phyloP scores from a whole-genome alignment of 2,888 invertebrate species.

The Oxytorus armatus region DNA sequence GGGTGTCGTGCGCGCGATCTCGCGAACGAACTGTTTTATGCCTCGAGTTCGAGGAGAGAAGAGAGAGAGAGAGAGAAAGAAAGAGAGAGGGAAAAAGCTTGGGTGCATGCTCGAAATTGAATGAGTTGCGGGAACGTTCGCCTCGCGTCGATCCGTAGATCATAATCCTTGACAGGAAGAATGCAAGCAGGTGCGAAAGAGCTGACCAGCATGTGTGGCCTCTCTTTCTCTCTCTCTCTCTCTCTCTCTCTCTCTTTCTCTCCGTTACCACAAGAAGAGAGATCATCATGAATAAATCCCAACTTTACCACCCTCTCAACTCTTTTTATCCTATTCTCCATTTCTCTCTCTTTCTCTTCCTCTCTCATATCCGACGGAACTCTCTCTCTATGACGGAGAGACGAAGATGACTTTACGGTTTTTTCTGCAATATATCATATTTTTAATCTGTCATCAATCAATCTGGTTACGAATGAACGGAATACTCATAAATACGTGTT shows the following conservation, averaged over 20 bases:
- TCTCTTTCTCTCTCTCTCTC: slow-evolving; percentile 38
- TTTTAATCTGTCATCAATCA: background rate
- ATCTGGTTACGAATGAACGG: background rate
- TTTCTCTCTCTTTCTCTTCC: slow-evolving; percentile 2
- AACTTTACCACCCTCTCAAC: slow-evolving; percentile 56
- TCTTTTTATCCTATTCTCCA: slow-evolving; percentile 18
- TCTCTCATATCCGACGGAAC: background rate
- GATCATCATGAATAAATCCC: slow-evolving; percentile 68
- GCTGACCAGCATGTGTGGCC: slow-evolving; percentile 72
- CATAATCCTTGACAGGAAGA: slow-evolving; percentile 76
- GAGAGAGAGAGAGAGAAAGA: too few relatives aligned
- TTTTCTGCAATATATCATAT: slow-evolving; percentile 8
- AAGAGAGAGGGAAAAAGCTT: slow-evolving; percentile 13
- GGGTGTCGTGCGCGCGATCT: slow-evolving; percentile 29
- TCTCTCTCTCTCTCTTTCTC: slow-evolving; percentile 22
- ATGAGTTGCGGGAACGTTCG: slow-evolving; percentile 59
- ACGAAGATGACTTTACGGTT: slow-evolving; percentile 7
- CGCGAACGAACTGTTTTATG: slow-evolving; percentile 49
- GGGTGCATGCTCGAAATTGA: slow-evolving; percentile 71
- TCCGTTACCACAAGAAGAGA: background rate
- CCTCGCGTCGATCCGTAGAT: slow-evolving; percentile 66
- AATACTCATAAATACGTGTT: too few relatives aligned
- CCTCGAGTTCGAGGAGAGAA: slow-evolving; percentile 4
- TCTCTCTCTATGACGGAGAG: background rate
- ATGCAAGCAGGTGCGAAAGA: slow-evolving; percentile 78